Evolutionary conservation across 2,888 invertebrate species (phyloP).

Genomic region (Oligia latruncula): DNA sequence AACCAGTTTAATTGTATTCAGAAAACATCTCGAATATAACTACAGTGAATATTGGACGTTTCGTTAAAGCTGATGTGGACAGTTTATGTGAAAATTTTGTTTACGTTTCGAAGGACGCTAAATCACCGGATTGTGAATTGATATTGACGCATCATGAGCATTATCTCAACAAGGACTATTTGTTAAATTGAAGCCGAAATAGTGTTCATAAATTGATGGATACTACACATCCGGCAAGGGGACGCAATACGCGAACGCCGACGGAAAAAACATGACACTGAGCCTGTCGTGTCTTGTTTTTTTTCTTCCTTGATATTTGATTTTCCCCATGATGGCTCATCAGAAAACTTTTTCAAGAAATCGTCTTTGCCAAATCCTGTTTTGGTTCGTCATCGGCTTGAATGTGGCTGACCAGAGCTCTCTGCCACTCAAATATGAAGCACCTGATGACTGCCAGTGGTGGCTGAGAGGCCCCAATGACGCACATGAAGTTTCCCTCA

Average conservation of each 20-base stretch:
- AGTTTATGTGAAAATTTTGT: constrained; percentile 76
- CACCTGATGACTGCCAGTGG: constrained; percentile 96
- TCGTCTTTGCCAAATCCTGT: constrained; percentile 82
- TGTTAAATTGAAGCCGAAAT: constrained; percentile 81
- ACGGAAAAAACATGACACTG: constrained; percentile 90
- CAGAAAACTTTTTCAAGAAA: constrained; percentile 79
- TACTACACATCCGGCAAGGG: constrained; percentile 87
- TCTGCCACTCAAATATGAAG: constrained; percentile 92
- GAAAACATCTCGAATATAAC: constrained; percentile 47
- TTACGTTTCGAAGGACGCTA: constrained; percentile 68
- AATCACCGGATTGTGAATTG: constrained; percentile 71
- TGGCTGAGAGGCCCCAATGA: constrained; percentile 91
- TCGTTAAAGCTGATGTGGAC: constrained; percentile 72
- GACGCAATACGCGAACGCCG: constrained; percentile 86
- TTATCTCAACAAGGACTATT: constrained; percentile 79
- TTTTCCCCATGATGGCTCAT: constrained; percentile 86
- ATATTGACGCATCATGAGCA: constrained; percentile 77
- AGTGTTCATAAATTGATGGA: constrained; percentile 88
- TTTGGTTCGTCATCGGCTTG: constrained; percentile 85
- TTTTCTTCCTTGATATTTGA: constrained; percentile 88
- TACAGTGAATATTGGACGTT: constrained; percentile 57
- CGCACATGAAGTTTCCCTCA: constrained; percentile 93
- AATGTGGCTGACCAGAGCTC: constrained; percentile 88
- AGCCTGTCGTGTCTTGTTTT: constrained; percentile 87
- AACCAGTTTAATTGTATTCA: constrained; percentile 44